Evolutionary conservation across 2,888 invertebrate genomes (phyloP), one percentile per base, ranked within the genome.

Genomic region (Lasioglossum figueresi): DNA sequence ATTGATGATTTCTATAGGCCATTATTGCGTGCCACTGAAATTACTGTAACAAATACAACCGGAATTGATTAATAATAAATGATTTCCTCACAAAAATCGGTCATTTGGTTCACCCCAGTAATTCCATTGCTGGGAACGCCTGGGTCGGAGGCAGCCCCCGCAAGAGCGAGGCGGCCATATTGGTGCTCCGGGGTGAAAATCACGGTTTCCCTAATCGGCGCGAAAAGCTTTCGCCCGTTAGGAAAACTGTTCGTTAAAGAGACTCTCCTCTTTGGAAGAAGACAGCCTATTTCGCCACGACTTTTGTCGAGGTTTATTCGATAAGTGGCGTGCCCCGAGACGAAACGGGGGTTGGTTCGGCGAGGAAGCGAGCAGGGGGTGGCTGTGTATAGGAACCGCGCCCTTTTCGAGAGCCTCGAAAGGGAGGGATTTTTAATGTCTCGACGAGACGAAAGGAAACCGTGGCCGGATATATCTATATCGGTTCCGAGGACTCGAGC

Each of bases 351-450:
- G 23, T 68, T 68, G 66, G 19, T 34, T 56, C 66, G 8, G 3
- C 5, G 34, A n/a, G 63, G 12, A 31, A 19, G 43, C 10, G 70
- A n/a, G 0, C 14, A 34, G 8, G 23, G 0, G 52, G 16, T 16
- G 52, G 56, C 23, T 34, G 72, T 45, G 48, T 76, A 63, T 76
- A 70, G 76, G 83, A 66, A 84, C 83, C 82, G 84, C 84, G 81
- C 85, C 84, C 83, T 84, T 84, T 83, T 89, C 82, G 83, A 87
- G 86, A 66, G 76, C 83, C 88, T 83, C 76, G 81, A 76, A 82
- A 83, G 80, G 83, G 85, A 84, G 83, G 89, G 84, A 90, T 88
- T 91, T 90, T 90, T 88, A 91, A 91, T 90, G 89, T 90, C 85
- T 88, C 88, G 84, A 80, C 89, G 89, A 90, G 89, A 86, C 88